Base-by-base conservation (phyloP, 2,888 invertebrate genomes). In the Pinctada fucata region DNA sequence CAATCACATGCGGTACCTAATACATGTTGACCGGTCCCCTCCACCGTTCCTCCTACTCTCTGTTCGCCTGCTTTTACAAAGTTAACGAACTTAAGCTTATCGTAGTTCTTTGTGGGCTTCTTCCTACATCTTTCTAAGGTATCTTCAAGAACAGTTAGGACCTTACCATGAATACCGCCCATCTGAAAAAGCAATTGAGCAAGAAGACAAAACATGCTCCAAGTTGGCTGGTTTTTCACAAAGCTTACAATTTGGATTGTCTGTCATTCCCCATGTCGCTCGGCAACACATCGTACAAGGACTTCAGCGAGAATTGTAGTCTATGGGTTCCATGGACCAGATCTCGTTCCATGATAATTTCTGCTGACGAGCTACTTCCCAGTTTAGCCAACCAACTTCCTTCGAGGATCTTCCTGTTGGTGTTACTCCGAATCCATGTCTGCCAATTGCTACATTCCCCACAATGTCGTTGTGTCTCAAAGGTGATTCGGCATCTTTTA, bases 171-270 rank as follows among this genome's bases (percentile, higher is more conserved):
- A 6, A 49, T 79, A 80, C 45, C 66, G 64, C 6, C 80, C 71
- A 49, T 78, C 74, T 50, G 73, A 75, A 5, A 78, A 70, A n/a
- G 78, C 75, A 16, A 48, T 67, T 48, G 5, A 67, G 51, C 76
- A 79, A 5, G 66, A 68, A 48, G 67, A 80, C 47, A 80, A 50
- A 1, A 77, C 50, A 52, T 81, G 78, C 49, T 75, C 75, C 47
- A 80, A 49, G 58, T 74, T 63, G 16, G 68, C 76, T 73, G 65
- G 72, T 65, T 65, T 78, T 31, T 70, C 65, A 72, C 80, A 80
- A 31, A 78, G 64, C 52, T 70, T 74, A 49, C 71, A 76, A 13
- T 64, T 65, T 70, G 66, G 73, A 52, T 78, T 70, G 4, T 75
- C 72, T 31, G 63, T 72, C 5, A 79, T 13, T 49, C 63, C 51